A percentile compares a stretch with the other conserved stretches of the same genome.
Conservation (phyloP, 2,888 invertebrate genomes). For the Troglohyphantes excavatus region DNA sequence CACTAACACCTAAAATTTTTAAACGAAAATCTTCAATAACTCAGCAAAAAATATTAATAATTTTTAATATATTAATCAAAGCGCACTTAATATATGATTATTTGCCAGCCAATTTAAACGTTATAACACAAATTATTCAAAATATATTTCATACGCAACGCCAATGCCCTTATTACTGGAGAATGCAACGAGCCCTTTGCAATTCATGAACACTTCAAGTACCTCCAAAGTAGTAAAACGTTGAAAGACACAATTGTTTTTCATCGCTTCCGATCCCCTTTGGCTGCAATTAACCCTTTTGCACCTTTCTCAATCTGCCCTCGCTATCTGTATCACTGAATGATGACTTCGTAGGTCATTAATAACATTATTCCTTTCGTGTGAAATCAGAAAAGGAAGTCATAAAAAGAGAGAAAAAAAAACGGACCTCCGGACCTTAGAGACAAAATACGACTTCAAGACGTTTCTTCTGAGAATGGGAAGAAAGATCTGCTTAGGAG, state of each 20-base stretch:
- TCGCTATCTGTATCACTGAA: constrained; percentile 15
- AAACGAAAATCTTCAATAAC: no score
- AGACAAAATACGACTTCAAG: background rate
- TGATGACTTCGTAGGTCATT: constrained; percentile 1
- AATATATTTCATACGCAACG: background rate
- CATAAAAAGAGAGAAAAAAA: constrained; percentile 11
- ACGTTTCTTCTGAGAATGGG: background rate
- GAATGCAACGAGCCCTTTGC: background rate
- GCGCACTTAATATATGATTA: background rate
- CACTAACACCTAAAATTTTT: no score
- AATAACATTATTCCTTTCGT: constrained; percentile 38
- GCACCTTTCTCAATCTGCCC: background rate
- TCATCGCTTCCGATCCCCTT: background rate
- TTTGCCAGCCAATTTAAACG: background rate
- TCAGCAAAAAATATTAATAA: no score
- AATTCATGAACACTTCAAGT: background rate
- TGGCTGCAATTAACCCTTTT: constrained; percentile 28
- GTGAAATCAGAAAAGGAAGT: constrained; percentile 38
- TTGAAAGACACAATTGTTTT: constrained; percentile 3
- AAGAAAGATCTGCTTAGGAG: background rate
- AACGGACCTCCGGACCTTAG: background rate
- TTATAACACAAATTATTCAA: background rate
- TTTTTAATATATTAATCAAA: background rate
- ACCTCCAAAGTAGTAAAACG: background rate
- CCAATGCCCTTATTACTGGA: background rate